Percentiles rank a stretch among this genome's conserved stretches.
phyloP scores from a whole-genome alignment of 1,140 invertebrate genomes.

The Bombus turneri region DNA sequence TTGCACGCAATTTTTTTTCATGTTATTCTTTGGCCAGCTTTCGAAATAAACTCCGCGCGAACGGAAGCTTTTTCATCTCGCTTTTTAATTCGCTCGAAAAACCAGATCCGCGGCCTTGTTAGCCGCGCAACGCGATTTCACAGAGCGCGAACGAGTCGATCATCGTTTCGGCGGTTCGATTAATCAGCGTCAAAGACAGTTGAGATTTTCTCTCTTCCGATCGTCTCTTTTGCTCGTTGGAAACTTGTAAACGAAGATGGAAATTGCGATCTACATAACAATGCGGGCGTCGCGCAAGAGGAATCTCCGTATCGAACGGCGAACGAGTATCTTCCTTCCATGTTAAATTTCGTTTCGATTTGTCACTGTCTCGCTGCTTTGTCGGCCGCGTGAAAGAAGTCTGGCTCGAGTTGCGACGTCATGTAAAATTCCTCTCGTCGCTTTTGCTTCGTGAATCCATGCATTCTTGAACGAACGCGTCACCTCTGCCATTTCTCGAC shows the following conservation, averaged over 20 bases:
- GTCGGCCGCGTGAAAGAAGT: constrained; percentile 10
- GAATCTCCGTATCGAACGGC: neutral
- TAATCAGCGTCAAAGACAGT: neutral
- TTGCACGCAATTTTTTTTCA: constrained; percentile 9
- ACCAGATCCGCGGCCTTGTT: neutral
- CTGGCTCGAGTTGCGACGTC: constrained; percentile 9
- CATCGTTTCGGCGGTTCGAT: neutral
- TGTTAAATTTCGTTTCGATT: constrained; percentile 47
- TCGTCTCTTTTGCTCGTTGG: too few relatives aligned
- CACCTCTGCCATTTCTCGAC: neutral
- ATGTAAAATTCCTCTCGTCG: constrained; percentile 8
- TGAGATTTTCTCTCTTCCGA: neutral
- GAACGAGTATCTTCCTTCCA: neutral
- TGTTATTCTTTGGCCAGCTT: neutral
- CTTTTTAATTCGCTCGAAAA: neutral
- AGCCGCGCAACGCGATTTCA: neutral
- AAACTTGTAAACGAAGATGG: neutral
- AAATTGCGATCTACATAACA: constrained; percentile 16
- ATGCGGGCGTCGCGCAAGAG: neutral
- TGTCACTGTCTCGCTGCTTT: constrained; percentile 35
- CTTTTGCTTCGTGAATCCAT: constrained; percentile 11
- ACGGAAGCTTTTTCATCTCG: neutral
- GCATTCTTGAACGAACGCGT: constrained; percentile 17
- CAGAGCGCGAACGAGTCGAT: neutral
- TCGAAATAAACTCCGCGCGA: neutral